Conservation (phyloP, 2,888 invertebrate genomes). For the Caenorhabditis plicata region DNA sequence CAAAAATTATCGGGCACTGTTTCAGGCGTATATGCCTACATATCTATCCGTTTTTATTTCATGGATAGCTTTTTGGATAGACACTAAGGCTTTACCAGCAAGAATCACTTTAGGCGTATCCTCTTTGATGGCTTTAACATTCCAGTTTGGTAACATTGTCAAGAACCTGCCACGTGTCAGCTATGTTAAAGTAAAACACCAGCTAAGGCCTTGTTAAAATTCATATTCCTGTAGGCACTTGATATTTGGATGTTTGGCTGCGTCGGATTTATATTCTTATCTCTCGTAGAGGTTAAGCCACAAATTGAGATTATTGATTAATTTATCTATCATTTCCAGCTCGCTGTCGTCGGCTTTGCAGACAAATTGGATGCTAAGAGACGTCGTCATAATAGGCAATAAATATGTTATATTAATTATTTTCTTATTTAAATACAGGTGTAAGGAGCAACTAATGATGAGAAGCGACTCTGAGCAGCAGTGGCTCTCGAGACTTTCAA, state of each 20-base stretch:
- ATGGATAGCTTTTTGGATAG: conserved; percentile 66
- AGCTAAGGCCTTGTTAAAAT: conserved; percentile 34
- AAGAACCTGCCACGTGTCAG: conserved; percentile 64
- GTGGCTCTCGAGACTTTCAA: conserved; percentile 50
- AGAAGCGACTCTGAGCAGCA: conserved; percentile 61
- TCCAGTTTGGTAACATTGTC: conserved; percentile 65
- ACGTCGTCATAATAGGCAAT: conserved; percentile 32
- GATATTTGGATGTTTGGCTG: conserved; percentile 66
- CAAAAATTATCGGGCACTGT: background rate
- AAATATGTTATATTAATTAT: background rate
- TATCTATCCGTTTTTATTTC: conserved; percentile 65
- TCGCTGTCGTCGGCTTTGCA: conserved; percentile 65
- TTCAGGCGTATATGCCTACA: conserved; percentile 65
- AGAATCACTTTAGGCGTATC: conserved; percentile 64
- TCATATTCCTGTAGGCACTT: conserved; percentile 45
- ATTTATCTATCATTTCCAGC: conserved; percentile 29
- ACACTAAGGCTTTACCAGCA: conserved; percentile 64
- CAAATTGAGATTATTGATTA: background rate
- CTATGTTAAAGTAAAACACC: conserved; percentile 54
- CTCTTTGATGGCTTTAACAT: conserved; percentile 61
- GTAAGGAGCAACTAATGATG: conserved; percentile 55
- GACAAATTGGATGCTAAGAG: conserved; percentile 58
- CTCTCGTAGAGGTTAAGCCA: conserved; percentile 55
- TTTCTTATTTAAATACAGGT: too few species aligned
- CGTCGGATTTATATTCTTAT: conserved; percentile 64